phyloP scores from a whole-genome alignment of 2,888 invertebrate species.

The Electrophaes corylata region DNA sequence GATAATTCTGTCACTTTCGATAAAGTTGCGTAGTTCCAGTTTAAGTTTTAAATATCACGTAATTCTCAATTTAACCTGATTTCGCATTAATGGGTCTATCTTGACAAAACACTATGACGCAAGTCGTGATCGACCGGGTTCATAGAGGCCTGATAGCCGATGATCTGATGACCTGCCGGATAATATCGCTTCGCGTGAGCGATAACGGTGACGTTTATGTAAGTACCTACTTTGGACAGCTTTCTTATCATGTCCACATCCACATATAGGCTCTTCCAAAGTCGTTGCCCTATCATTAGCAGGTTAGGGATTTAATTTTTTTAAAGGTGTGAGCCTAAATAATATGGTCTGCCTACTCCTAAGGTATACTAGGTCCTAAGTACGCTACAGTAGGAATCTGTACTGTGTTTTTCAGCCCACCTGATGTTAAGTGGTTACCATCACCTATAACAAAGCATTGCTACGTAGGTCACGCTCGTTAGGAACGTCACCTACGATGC shows the following conservation, averaged over 20 bases:
- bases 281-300: constrained; percentile 12
- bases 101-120: constrained; percentile 21
- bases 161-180: constrained; percentile 30
- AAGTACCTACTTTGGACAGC: background rate
- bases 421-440: too few species aligned
- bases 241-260: constrained; percentile 2
- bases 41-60: constrained; percentile 12
- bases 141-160: constrained; percentile 11
- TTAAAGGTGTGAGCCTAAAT: background rate
- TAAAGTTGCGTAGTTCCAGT: background rate
- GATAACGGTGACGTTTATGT: constrained; percentile 10
- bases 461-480: too few species aligned
- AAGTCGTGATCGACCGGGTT: constrained; percentile 23
- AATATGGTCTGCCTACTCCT: background rate
- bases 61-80: constrained; percentile 19
- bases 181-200: constrained; percentile 14
- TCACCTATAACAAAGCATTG: too few species aligned
- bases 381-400: too few species aligned
- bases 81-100: constrained; percentile 4
- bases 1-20: background rate
- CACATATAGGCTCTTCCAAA: background rate
- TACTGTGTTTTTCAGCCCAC: too few species aligned
- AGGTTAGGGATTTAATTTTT: background rate
- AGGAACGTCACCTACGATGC: too few species aligned
- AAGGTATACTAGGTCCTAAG: too few species aligned